These are phyloP conservation scores for Nephrocerus scutellatus DNA, from an alignment of 2,888 invertebrate genomes.

Conservation along the genomic window DNA sequence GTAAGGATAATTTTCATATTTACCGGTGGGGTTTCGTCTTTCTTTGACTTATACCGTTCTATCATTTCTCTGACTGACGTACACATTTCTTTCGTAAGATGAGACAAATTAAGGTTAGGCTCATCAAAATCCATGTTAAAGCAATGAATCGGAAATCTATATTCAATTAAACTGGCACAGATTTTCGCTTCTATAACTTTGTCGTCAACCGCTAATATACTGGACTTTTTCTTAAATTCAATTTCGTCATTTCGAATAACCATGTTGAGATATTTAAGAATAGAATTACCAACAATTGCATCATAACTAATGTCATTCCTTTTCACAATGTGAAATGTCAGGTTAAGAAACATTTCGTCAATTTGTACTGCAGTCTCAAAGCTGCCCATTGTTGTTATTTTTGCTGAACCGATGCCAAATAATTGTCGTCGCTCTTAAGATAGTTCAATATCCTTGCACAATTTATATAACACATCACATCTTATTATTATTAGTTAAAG, in stretches of 20 bases:
- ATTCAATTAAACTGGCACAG: background rate
- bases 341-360: slow-evolving; percentile 4
- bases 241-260: slow-evolving; percentile 2
- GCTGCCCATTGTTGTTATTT: slow-evolving; percentile 7
- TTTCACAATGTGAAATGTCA: slow-evolving; percentile 12
- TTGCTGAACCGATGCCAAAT: slow-evolving; percentile 6
- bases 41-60: background rate
- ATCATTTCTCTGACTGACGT: slow-evolving; percentile 1
- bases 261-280: slow-evolving; percentile 10
- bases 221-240: background rate
- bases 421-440: too few relatives aligned
- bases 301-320: slow-evolving; percentile 11
- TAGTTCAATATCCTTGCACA: too few relatives aligned
- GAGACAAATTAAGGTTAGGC: background rate
- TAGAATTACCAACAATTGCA: slow-evolving; percentile 14
- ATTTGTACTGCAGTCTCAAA: slow-evolving; percentile 2
- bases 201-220: background rate
- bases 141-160: background rate
- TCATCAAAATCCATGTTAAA: slow-evolving; percentile 1
- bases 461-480: too few relatives aligned
- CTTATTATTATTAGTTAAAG: too few relatives aligned
- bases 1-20: slow-evolving; percentile 1
- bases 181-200: background rate
- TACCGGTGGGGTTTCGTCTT: slow-evolving; percentile 2
- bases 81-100: background rate